Evolutionary conservation across 2,888 invertebrate genomes (phyloP).

Genomic region (Xestobium rufovillosum): DNA sequence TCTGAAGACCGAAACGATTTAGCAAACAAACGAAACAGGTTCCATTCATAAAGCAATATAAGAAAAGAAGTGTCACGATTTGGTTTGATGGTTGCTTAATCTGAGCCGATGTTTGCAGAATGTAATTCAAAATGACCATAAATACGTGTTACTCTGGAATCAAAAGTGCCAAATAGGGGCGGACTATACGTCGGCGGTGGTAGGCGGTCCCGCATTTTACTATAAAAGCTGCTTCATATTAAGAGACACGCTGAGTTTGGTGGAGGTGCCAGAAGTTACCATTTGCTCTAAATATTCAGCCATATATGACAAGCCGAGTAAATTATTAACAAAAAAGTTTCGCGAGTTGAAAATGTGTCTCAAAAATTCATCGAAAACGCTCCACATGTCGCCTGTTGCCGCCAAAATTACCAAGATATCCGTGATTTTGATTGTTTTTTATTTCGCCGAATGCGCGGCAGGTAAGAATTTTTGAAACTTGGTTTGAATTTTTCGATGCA

Average conservation of each 20-base stretch:
- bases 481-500: no score
- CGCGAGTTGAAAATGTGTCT: no score
- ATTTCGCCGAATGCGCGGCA: constrained; percentile 52
- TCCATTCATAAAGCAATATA: constrained; percentile 8
- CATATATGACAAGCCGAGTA: no score
- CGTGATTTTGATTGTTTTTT: constrained; percentile 49
- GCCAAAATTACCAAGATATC: constrained; percentile 39
- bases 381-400: constrained; percentile 16
- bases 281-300: no score
- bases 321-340: no score
- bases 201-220: background rate
- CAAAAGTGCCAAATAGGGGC: no score
- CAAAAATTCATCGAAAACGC: no score
- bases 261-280: background rate
- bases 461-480: constrained; percentile 41
- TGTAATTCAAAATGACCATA: no score
- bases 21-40: no score
- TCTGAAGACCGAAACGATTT: no score
- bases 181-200: no score
- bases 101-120: background rate
- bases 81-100: constrained; percentile 5
- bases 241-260: background rate
- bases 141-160: no score
- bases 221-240: background rate
- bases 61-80: constrained; percentile 10